These are phyloP conservation scores for Gadopsis bispinosus DNA, from an alignment of 2,797 vertebrate genomes.

Conservation along the genomic window DNA sequence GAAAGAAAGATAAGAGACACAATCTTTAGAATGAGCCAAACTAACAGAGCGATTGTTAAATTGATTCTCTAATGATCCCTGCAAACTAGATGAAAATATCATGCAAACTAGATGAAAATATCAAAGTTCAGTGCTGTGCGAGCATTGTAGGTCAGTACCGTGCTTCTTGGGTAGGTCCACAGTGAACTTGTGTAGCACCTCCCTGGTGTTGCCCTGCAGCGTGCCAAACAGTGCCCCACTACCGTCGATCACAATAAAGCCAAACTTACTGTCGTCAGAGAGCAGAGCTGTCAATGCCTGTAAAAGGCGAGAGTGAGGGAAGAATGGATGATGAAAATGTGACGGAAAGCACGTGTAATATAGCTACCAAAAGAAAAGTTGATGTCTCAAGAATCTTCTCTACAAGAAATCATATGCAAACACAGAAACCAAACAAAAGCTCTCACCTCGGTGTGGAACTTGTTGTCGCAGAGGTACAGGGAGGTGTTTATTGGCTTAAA, in stretches of 20 bases:
- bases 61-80: background rate
- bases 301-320: constrained; percentile 4
- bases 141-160: constrained; percentile 81
- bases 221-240: constrained; percentile 98
- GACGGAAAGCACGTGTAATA: constrained; percentile 17
- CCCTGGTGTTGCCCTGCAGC: constrained; percentile 97
- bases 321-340: constrained; percentile 22
- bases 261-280: constrained; percentile 98
- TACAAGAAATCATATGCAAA: background rate
- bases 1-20: constrained; percentile 28
- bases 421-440: background rate
- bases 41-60: background rate
- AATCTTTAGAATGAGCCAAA: constrained; percentile 1
- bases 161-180: constrained; percentile 99
- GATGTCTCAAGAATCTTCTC: background rate
- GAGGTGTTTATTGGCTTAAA: constrained; percentile 99
- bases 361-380: background rate
- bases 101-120: background rate
- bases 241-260: constrained; percentile 98
- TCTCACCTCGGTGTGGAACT: constrained; percentile 99
- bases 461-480: constrained; percentile 99
- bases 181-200: constrained; percentile 99
- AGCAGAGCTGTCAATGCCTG: constrained; percentile 97
- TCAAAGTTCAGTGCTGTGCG: constrained; percentile 1
- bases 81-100: background rate